Conservation (phyloP, 2,888 invertebrate genomes). For the Reticulitermes lucifugus region DNA sequence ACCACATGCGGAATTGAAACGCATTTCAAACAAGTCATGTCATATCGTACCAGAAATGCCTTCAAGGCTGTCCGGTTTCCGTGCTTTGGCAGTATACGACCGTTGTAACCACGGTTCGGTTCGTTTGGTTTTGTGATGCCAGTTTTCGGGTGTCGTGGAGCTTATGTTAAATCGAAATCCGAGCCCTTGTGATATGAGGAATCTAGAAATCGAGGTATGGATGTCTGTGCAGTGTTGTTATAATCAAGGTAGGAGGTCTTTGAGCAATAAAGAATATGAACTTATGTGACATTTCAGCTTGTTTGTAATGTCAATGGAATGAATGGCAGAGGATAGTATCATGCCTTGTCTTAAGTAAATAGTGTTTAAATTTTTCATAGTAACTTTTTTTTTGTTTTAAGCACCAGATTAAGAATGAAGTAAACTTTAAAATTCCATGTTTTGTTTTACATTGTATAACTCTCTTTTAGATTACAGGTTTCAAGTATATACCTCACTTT, state of each 20-base stretch:
- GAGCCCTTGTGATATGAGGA: constrained; percentile 34
- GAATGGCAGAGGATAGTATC: no score
- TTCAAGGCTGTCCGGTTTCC: constrained; percentile 7
- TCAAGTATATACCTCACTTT: no score
- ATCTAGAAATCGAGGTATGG: constrained; percentile 39
- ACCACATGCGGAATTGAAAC: constrained; percentile 5
- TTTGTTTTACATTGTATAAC: no score
- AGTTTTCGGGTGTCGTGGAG: constrained; percentile 26
- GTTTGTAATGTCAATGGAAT: background rate
- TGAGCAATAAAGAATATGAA: no score
- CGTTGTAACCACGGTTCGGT: constrained; percentile 11
- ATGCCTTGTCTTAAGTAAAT: no score
- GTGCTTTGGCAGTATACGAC: constrained; percentile 11
- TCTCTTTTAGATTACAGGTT: no score
- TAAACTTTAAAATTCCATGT: no score
- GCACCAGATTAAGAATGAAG: no score
- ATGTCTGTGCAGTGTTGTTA: constrained; percentile 31
- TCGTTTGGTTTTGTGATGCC: background rate
- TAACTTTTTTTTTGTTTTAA: no score
- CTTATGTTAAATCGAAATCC: constrained; percentile 29
- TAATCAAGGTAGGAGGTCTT: constrained; percentile 3
- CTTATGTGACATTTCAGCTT: background rate
- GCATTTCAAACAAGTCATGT: background rate
- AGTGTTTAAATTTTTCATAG: no score
- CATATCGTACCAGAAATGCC: constrained; percentile 15